Evolutionary conservation across 2,113 vertebrate species (phyloP), one percentile per base, ranked within the genome.

Genomic region (Stigmatopora argus): DNA sequence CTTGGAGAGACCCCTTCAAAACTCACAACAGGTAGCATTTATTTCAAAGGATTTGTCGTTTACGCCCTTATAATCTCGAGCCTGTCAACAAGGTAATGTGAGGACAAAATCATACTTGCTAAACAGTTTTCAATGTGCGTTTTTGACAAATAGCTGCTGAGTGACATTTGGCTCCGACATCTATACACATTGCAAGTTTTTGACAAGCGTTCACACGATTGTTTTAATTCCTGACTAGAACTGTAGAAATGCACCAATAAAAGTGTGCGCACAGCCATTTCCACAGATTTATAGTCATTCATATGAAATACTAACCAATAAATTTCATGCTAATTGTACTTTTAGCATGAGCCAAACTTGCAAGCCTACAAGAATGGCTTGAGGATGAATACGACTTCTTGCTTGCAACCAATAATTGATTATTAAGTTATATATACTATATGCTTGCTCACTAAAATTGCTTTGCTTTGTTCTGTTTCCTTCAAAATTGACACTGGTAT

Each of bases 231-330:
- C 14, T 44, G n/a, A 44, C 19, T 61, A 45, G 10, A 21, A 12
- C 5, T 60, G 35, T 44, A 14, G 19, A 12, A 44, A 44, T 23
- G n/a, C 38, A 23, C 12, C 3, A 18, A 21, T n/a, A 21, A n/a
- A 45, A 21, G 59, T 61, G 59, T 45, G 38, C 31, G 2, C n/a
- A 60, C 18, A 44, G 35, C 21, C 59, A 41, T 21, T 61, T 23
- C 59, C 44, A 45, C 59, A 21, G 38, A 45, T 61, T 45, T 61
- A 44, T 13, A 45, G 38, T 21, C 59, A 61, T 61, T n/a, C 59
- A 45, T 61, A 45, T 45, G n/a, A 21, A 21, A 21, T 18, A 38
- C 18, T 11, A 10, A n/a, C 35, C 31, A 35, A 18, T n/a, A 11
- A 41, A 41, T 11, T 10, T 60, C 35, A 60, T 18, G 0, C 13